These are phyloP conservation scores for Turritopsis dohrnii DNA, from an alignment of 30 jellyfish, hydroid and myxozoan genomes.

Conservation along the genomic window DNA sequence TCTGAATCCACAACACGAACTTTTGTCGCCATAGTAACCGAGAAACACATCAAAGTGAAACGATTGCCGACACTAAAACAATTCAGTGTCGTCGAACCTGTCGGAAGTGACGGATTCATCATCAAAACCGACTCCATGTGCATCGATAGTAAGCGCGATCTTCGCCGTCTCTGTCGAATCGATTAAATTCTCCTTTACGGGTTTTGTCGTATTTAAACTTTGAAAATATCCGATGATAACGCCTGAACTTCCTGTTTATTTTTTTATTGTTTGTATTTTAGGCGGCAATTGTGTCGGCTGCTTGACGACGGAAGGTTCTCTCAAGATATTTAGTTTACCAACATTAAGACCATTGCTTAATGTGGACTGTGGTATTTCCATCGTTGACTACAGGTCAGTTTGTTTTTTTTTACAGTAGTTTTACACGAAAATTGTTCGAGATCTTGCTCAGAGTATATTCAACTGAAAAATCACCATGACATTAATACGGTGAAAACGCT, in stretches of 20 bases:
- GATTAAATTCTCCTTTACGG: no score
- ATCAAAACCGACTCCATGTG: conserved; percentile 68
- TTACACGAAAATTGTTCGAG: neutral
- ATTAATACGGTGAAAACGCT: no score
- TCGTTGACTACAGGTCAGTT: conserved; percentile 81
- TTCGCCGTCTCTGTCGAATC: neutral
- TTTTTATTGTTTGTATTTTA: no score
- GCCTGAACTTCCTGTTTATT: neutral
- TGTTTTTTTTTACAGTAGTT: conserved; percentile 37
- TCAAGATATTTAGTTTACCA: conserved; percentile 71
- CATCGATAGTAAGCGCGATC: conserved; percentile 66
- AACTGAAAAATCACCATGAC: no score
- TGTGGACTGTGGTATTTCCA: conserved; percentile 64
- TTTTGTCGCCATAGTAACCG: conserved; percentile 56
- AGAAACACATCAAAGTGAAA: conserved; percentile 60
- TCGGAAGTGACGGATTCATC: conserved; percentile 41
- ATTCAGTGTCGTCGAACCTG: conserved; percentile 42
- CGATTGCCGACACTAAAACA: conserved; percentile 67
- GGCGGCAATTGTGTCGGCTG: conserved; percentile 84
- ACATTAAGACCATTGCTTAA: conserved; percentile 57
- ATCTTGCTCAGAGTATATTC: no score
- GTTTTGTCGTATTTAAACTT: no score
- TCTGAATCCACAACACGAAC: conserved; percentile 71
- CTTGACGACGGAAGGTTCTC: conserved; percentile 75
- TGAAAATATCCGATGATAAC: no score